Evolutionary conservation across 2,888 invertebrate species (phyloP), one percentile per base, ranked within the genome.

Genomic region (Candidula unifasciata): DNA sequence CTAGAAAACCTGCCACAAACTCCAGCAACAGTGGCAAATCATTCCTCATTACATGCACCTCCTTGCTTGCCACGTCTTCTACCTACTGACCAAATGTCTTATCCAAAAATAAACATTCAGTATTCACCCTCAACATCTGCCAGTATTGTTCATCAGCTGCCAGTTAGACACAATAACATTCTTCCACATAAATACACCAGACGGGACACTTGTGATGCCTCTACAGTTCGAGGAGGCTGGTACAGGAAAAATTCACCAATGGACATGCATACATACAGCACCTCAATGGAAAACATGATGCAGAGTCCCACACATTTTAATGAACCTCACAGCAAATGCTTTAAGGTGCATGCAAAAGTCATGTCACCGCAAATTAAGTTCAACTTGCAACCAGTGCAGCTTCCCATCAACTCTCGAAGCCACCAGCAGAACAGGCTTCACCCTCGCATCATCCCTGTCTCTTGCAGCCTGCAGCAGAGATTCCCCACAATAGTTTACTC

Each of bases 91-190:
- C 21, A 54, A 30, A n/a, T 52, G 33, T 54, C 73, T 16, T 84
- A 71, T 37, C 73, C 84, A 21, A 84, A 84, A 54, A 84, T 84
- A 68, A 84, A 76, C 80, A 74, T 80, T 35, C 80, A 84, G 54
- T 76, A 76, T 44, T 24, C 80, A 24, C 35, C 80, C 24, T 68
- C 30, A 18, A 76, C n/a, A n/a, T 83, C 83, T 5, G 33, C 52
- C 54, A 35, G 44, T 13, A 24, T 82, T 3, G 30, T 78, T 18
- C 83, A 78, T 21, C 83, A 83, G 37, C 68, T 71, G 21, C 78
- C 69, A 24, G 13, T 78, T 30, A 44, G 44, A 18, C 54, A 68
- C 16, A 24, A 57, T 2, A 68, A 54, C 33, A 6, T 35, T 52
- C 37, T 79, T 54, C 60, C 82, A 30, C 74, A 82, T 33, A 82